Base-by-base conservation (phyloP, 2,888 invertebrate genomes). In the Drosophila histrio region DNA sequence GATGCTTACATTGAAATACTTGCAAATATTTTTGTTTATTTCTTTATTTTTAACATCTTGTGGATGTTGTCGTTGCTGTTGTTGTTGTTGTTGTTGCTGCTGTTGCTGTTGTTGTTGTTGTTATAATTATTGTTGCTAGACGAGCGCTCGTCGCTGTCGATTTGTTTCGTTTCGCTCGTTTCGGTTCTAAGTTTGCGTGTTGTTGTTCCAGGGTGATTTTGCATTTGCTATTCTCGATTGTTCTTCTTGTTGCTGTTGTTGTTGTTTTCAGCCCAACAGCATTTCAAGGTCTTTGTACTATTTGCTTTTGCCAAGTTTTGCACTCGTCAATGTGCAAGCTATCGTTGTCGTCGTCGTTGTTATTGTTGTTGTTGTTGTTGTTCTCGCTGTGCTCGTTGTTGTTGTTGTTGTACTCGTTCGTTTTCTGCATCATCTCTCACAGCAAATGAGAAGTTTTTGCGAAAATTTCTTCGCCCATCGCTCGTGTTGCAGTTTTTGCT, bases 161-260 rank as follows among this genome's bases (percentile, higher is more conserved):
- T 85, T 77, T 69, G 74, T 79, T 82, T 71, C 61, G 87, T 74
- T 86, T 78, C 70, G 78, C 69, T 76, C 64, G 76, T 81, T 83
- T 85, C 77, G 76, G 62, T 87, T 76, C 82, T 73, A 82, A 72
- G 85, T 82, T 82, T 80, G 84, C 84, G 80, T 82, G 85, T 66
- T 87, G 82, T 64, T 83, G 79, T 86, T 88, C 84, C 84, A 88
- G 87, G 83, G 83, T 85, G 87, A 88, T 83, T 79, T 84, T 78
- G 87, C 87, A 83, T 77, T 84, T 64, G 70, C 49, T 30, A 41
- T 69, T 74, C 69, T 52, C 57, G 61, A 26, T 46, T 61, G 49
- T 44, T 60, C 58, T 62, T 64, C 61, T 64, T 62, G 52, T 61
- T 60, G 22, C 30, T 57, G 64, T 63, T 65, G 62, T 59, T 64